phyloP scores from a whole-genome alignment of 2,797 vertebrate genomes.

The Neosilurus mollespiculum region DNA sequence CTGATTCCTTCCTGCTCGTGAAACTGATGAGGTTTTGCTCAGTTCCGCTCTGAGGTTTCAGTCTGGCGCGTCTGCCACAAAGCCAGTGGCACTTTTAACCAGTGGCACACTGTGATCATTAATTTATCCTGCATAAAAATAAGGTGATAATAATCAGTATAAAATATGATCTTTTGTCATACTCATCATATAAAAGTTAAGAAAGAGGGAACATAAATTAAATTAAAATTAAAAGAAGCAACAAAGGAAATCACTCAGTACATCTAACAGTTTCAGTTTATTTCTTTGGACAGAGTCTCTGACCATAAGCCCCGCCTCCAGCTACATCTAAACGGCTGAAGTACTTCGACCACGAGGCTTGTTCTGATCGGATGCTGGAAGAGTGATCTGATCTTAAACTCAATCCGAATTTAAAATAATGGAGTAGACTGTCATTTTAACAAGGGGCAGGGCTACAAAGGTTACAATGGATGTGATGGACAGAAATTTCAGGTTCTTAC shows the following conservation, averaged over 20 bases:
- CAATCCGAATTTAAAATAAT: not conserved
- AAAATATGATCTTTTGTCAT: too few relatives aligned
- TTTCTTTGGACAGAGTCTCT: not conserved
- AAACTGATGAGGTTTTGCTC: conserved; percentile 10
- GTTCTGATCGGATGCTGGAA: not conserved
- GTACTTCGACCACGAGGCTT: not conserved
- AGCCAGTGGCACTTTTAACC: not conserved
- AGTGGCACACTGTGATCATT: not conserved
- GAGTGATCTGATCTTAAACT: not conserved
- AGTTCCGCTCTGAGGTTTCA: conserved; percentile 34
- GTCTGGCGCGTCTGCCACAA: conserved; percentile 6
- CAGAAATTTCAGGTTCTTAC: not conserved
- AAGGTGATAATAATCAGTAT: not conserved
- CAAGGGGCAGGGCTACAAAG: not conserved
- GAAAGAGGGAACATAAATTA: not conserved
- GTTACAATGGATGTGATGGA: not conserved
- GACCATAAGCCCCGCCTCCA: not conserved
- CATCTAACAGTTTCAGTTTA: not conserved
- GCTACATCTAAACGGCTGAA: too few relatives aligned
- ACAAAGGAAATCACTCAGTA: not conserved
- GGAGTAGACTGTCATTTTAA: not conserved
- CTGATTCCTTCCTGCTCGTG: conserved; percentile 8
- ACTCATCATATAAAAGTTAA: not conserved
- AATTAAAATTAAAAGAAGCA: not conserved
- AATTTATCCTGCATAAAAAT: too few relatives aligned